A percentile compares a stretch with the other conserved stretches of the same genome.
phyloP scores from a whole-genome alignment of 2,113 vertebrate species.

The Oryzias woworae region DNA sequence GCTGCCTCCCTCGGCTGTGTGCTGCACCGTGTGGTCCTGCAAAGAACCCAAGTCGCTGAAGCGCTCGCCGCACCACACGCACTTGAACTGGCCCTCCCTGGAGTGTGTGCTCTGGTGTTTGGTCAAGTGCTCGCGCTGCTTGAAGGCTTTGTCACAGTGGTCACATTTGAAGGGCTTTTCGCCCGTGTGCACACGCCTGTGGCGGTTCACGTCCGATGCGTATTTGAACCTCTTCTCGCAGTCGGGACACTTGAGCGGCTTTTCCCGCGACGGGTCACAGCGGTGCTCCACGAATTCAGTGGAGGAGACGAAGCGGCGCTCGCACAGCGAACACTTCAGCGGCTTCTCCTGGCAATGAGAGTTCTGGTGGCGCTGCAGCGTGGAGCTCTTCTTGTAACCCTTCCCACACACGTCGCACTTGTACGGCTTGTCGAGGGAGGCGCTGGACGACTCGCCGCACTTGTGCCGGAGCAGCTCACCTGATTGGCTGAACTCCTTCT shows the following conservation, averaged over 20 bases:
- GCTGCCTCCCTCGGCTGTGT: conserved; percentile 86
- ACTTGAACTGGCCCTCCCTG: conserved; percentile 96
- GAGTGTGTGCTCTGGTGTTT: conserved; percentile 95
- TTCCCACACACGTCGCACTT: conserved; percentile 94
- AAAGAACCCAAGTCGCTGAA: conserved; percentile 92
- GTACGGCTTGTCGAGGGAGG: conserved; percentile 88
- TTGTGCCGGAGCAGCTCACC: conserved; percentile 94
- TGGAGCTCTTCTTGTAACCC: conserved; percentile 93
- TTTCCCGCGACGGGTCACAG: conserved; percentile 91
- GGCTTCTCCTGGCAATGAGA: conserved; percentile 95
- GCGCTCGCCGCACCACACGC: conserved; percentile 95
- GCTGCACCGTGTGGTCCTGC: conserved; percentile 96
- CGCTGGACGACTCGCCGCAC: conserved; percentile 84
- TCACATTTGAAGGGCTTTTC: conserved; percentile 97
- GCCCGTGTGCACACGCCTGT: conserved; percentile 91
- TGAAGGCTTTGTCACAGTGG: conserved; percentile 96
- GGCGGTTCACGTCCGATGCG: conserved; percentile 93
- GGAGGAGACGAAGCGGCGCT: conserved; percentile 95
- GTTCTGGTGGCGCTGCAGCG: conserved; percentile 93
- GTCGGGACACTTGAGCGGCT: conserved; percentile 93
- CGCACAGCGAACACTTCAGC: conserved; percentile 93
- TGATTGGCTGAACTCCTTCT: conserved; percentile 96
- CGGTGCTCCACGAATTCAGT: conserved; percentile 96
- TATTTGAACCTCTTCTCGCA: conserved; percentile 98
- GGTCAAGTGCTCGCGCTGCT: conserved; percentile 94